These are phyloP conservation scores for Smittia aterrima DNA, from an alignment of 2,888 invertebrate genomes.

Conservation along the genomic window DNA sequence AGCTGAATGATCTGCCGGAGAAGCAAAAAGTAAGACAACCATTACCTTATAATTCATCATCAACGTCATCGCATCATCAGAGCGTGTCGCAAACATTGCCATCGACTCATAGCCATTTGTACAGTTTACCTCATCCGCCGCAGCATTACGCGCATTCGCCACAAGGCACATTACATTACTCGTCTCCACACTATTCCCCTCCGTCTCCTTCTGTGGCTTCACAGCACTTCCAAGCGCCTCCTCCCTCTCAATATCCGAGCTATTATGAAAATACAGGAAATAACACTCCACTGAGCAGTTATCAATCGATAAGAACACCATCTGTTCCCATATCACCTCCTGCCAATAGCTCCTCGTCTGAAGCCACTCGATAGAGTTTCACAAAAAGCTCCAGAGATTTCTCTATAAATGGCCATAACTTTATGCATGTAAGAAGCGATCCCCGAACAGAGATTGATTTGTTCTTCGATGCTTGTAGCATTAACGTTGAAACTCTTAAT, in stretches of 20 bases:
- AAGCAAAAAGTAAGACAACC: conserved; percentile 94
- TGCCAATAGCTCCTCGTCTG: conserved; percentile 16
- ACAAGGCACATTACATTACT: conserved; percentile 9
- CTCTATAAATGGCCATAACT: neutral
- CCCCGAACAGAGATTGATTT: too few species aligned
- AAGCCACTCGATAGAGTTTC: conserved; percentile 23
- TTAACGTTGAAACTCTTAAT: neutral
- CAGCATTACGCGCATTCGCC: conserved; percentile 35
- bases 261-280: conserved; percentile 36
- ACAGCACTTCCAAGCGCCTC: conserved; percentile 35
- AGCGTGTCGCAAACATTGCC: conserved; percentile 20
- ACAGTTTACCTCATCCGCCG: conserved; percentile 35
- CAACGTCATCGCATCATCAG: conserved; percentile 8
- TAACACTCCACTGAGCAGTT: conserved; percentile 18
- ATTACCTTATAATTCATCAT: conserved; percentile 67
- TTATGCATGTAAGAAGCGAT: too few species aligned
- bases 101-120: conserved; percentile 36
- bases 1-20: conserved; percentile 50
- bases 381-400: neutral
- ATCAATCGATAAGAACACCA: conserved; percentile 32
- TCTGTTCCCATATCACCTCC: conserved; percentile 32
- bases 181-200: conserved; percentile 35
- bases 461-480: neutral
- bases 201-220: conserved; percentile 24
- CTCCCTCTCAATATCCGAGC: conserved; percentile 21